These are phyloP conservation scores for Diorhabda carinulata DNA, from an alignment of 1,140 invertebrate species.

Conservation along the genomic window DNA sequence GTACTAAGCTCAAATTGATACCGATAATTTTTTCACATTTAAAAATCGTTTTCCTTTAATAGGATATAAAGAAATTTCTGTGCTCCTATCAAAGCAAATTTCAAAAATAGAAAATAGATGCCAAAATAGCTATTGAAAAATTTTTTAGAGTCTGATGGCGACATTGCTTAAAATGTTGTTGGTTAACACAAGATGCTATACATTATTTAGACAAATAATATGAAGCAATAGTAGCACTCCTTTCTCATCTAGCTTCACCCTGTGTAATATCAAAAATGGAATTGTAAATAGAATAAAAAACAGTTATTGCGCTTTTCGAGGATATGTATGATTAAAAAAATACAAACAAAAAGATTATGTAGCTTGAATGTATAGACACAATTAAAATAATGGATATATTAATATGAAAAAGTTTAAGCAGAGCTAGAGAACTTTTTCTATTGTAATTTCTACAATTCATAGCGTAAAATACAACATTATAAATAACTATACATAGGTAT, in stretches of 20 bases:
- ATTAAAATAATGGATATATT: constrained; percentile 7
- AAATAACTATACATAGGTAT: constrained; percentile 49
- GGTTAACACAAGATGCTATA: too few species aligned
- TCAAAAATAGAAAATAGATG: background rate
- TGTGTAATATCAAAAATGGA: background rate
- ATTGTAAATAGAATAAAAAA: constrained; percentile 2
- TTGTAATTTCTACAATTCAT: constrained; percentile 31
- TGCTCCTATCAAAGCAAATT: too few species aligned
- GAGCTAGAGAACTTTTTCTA: constrained; percentile 27
- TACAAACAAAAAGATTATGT: background rate
- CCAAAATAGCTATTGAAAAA: background rate
- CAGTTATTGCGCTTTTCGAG: background rate
- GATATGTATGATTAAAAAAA: constrained; percentile 5
- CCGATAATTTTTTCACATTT: too few species aligned
- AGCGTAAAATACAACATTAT: constrained; percentile 36
- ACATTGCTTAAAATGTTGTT: too few species aligned
- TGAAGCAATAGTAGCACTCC: too few species aligned
- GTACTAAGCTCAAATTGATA: too few species aligned
- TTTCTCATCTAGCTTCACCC: background rate
- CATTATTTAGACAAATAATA: too few species aligned
- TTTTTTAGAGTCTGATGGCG: background rate
- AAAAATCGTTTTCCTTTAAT: too few species aligned
- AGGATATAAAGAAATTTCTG: too few species aligned
- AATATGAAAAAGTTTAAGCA: constrained; percentile 25
- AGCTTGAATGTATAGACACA: constrained; percentile 9